Evolutionary conservation across 1,140 invertebrate genomes (phyloP).

Genomic region (Pseudoatta argentina): DNA sequence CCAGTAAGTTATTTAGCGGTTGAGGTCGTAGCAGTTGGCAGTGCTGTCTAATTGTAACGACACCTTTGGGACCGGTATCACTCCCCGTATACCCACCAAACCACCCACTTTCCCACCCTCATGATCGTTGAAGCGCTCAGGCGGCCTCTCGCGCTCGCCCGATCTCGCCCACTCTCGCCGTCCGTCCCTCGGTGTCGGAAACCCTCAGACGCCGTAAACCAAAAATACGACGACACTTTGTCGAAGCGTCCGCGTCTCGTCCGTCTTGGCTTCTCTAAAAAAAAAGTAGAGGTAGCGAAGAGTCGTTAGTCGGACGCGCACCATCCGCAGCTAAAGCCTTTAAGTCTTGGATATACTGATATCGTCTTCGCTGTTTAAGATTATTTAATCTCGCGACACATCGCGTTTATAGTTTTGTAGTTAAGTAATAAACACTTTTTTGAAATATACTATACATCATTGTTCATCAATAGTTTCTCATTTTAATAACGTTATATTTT

Average conservation of each 20-base stretch:
- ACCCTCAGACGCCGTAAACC: constrained; percentile 79
- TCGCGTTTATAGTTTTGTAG: constrained; percentile 17
- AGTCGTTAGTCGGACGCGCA: constrained; percentile 49
- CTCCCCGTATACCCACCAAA: constrained; percentile 70
- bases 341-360: constrained; percentile 56
- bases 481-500: neutral
- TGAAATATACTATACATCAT: neutral
- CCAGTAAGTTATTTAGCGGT: constrained; percentile 85
- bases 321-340: constrained; percentile 48
- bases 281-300: constrained; percentile 35
- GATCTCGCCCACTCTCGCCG: constrained; percentile 35
- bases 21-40: constrained; percentile 82
- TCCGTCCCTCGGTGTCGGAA: constrained; percentile 61
- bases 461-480: neutral
- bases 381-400: constrained; percentile 44
- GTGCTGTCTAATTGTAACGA: constrained; percentile 85
- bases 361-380: constrained; percentile 54
- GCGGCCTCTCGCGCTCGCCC: constrained; percentile 61
- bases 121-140: constrained; percentile 79
- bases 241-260: constrained; percentile 69
- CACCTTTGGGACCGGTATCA: constrained; percentile 82
- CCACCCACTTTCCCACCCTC: constrained; percentile 71
- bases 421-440: constrained; percentile 2
- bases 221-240: constrained; percentile 81
- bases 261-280: constrained; percentile 60